A percentile compares a stretch with the other conserved stretches of the same genome.
phyloP scores from a whole-genome alignment of 2,797 vertebrate species.

The Typhlichthys subterraneus region DNA sequence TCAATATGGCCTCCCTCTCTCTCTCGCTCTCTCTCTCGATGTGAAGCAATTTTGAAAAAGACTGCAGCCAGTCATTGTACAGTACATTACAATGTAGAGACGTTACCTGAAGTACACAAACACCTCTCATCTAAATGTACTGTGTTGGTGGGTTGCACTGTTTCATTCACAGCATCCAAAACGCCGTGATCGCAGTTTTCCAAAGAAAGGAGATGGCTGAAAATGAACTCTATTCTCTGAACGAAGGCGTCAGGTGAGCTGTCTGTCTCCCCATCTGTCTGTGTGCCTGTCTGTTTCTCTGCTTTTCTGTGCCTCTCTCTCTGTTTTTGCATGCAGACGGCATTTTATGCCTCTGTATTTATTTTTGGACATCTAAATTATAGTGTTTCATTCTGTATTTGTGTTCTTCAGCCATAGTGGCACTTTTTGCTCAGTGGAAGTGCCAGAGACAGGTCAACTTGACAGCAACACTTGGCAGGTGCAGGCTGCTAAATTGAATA shows the following conservation, averaged over 20 bases:
- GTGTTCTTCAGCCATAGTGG: slow-evolving; percentile 6
- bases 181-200: slow-evolving; percentile 93
- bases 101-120: slow-evolving; percentile 38
- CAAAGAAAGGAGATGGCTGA: slow-evolving; percentile 92
- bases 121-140: too few relatives aligned
- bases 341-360: background rate
- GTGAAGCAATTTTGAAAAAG: too few relatives aligned
- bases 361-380: background rate
- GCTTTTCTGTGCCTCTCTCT: background rate
- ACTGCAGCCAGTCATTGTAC: slow-evolving; percentile 3
- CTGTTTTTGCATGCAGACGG: slow-evolving; percentile 19
- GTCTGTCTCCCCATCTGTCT: background rate
- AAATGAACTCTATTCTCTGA: slow-evolving; percentile 92
- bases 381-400: slow-evolving; percentile 21
- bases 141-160: too few relatives aligned
- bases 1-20: slow-evolving; percentile 30
- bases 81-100: background rate
- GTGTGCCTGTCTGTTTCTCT: slow-evolving; percentile 12
- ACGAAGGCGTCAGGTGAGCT: slow-evolving; percentile 94
- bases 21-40: background rate
- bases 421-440: background rate
- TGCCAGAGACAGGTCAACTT: background rate
- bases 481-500: slow-evolving; percentile 20
- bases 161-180: slow-evolving; percentile 86
- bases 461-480: slow-evolving; percentile 12